These are phyloP conservation scores for Allobates femoralis DNA, from an alignment of 2,797 vertebrate genomes.

Conservation along the genomic window DNA sequence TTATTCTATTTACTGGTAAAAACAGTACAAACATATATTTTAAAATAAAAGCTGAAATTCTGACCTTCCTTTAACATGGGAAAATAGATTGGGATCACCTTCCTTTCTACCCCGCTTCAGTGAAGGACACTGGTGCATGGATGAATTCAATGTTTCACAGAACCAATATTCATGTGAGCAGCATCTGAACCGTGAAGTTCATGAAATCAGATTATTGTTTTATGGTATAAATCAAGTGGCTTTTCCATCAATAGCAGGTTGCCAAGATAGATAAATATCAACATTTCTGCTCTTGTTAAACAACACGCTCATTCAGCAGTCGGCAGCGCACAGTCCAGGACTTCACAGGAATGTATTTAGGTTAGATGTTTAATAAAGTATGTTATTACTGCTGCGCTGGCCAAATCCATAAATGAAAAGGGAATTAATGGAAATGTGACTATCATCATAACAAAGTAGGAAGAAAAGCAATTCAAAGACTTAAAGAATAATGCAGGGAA, in stretches of 20 bases:
- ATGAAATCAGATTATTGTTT: constrained; percentile 26
- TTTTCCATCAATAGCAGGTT: constrained; percentile 19
- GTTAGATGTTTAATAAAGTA: constrained; percentile 30
- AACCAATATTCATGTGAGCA: constrained; percentile 27
- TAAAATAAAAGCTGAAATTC: background rate
- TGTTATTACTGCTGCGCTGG: background rate
- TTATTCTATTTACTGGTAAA: too few species aligned
- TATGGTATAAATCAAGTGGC: constrained; percentile 13
- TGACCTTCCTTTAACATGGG: constrained; percentile 17
- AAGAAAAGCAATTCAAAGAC: background rate
- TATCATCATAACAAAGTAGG: background rate
- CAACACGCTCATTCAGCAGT: constrained; percentile 22
- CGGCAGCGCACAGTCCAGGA: background rate
- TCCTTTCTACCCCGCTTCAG: constrained; percentile 2
- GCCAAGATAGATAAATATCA: constrained; percentile 27
- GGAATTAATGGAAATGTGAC: constrained; percentile 15
- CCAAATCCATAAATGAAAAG: background rate
- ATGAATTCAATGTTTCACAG: constrained; percentile 34
- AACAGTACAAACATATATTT: too few species aligned
- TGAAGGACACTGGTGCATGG: constrained; percentile 23
- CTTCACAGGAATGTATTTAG: background rate
- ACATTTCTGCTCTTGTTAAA: constrained; percentile 7
- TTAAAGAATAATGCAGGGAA: background rate
- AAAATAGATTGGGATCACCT: constrained; percentile 10
- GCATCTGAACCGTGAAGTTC: constrained; percentile 2